phyloP scores from a whole-genome alignment of 2,888 invertebrate species.

The Tricholauxania praeusta region DNA sequence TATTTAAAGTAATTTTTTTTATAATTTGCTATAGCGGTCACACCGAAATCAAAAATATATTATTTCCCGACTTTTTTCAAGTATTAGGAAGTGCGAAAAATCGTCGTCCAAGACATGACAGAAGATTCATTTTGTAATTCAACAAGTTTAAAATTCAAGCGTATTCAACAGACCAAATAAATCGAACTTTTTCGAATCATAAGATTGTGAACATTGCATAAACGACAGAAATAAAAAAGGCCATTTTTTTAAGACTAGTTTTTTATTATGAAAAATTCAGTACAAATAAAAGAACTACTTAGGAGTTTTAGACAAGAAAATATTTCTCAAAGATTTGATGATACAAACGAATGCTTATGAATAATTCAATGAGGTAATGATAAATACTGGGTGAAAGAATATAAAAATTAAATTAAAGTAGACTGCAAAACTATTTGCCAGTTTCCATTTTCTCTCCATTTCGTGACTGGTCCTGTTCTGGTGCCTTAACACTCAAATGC shows the following conservation, averaged over 20 bases:
- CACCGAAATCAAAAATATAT: no score
- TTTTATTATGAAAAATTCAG: no score
- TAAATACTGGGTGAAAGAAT: neutral
- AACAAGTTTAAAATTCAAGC: no score
- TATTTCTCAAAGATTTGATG: neutral
- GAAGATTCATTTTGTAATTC: neutral
- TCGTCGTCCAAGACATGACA: neutral
- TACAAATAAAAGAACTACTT: conserved; percentile 11
- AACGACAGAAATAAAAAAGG: no score
- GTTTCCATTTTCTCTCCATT: conserved; percentile 47
- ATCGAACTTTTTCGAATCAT: no score
- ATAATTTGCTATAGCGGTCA: no score
- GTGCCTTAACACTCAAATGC: conserved; percentile 60
- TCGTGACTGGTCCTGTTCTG: conserved; percentile 43
- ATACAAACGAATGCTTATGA: conserved; percentile 5
- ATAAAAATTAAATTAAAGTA: neutral
- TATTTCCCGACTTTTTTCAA: no score
- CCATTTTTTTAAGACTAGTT: no score
- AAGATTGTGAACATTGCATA: no score
- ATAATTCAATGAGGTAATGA: neutral
- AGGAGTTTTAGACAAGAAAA: neutral
- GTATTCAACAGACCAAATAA: neutral
- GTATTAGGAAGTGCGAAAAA: no score
- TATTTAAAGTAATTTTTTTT: no score
- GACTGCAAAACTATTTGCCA: conserved; percentile 43